Evolutionary conservation across 2,113 vertebrate species (phyloP).

Genomic region (Mesembrinibis cayennensis): DNA sequence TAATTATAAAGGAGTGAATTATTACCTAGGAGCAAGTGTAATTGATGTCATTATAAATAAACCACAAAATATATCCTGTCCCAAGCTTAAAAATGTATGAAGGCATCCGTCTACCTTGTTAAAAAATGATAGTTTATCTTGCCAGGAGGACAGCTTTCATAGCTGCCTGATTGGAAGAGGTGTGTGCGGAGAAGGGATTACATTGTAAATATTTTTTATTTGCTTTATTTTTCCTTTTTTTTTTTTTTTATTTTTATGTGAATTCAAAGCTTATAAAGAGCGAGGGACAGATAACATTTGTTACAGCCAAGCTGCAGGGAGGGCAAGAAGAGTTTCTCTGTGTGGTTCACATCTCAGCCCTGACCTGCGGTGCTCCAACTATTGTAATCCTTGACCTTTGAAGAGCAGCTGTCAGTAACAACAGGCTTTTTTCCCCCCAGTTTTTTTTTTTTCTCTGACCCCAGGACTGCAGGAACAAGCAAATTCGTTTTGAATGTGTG

Average conservation of each 20-base stretch:
- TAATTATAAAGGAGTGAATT: constrained; percentile 68
- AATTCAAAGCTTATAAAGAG: constrained; percentile 28
- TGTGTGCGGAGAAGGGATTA: constrained; percentile 37
- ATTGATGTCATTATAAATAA: constrained; percentile 68
- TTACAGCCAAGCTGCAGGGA: neutral
- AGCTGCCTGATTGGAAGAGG: constrained; percentile 53
- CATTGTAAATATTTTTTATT: constrained; percentile 58
- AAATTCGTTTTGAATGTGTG: neutral
- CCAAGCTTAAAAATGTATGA: constrained; percentile 60
- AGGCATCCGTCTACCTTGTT: constrained; percentile 61
- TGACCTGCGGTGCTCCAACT: neutral
- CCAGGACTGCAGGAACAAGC: constrained; percentile 10
- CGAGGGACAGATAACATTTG: neutral
- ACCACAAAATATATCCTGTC: constrained; percentile 59
- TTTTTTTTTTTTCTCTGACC: neutral
- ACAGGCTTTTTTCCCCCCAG: neutral
- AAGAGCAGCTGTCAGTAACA: constrained; percentile 31
- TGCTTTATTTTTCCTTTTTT: neutral
- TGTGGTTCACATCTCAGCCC: neutral
- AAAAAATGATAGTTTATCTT: constrained; percentile 64
- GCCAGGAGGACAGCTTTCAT: constrained; percentile 55
- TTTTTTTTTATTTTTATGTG: neutral
- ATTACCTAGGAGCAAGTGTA: constrained; percentile 50
- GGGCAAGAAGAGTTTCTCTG: neutral
- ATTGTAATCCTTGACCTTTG: constrained; percentile 53